Base-by-base conservation (phyloP, 2,113 vertebrate species). In the Zapornia atra region DNA sequence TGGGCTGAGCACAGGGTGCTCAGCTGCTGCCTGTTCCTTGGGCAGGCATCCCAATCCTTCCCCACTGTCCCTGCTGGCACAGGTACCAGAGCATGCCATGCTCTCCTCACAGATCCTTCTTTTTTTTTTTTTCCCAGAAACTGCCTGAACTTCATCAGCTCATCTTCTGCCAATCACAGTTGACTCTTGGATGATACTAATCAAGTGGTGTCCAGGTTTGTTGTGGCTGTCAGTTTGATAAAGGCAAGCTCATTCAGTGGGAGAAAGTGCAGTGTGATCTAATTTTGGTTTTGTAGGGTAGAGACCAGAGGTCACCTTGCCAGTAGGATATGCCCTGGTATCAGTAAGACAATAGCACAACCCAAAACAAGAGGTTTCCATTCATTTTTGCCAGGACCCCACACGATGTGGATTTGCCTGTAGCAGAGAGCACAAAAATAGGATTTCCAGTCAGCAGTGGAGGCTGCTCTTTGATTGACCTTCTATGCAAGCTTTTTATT, bases 1-100 rank as follows among this genome's bases (percentile, higher is more conserved):
- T 16, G 26, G 33, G 18, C 50, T 79, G 54, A 71, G 20, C 12
- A 11, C 0, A 0, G 34, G 26, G 12, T 2, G 1, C 40, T 65
- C 3, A 2, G 15, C 13, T 2, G 12, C 21, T 40, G 10, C 12
- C 9, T 6, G 8, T 33, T 25, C 33, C 34, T 28, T 31, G 16
- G 5, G 26, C 53, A 42, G 29, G 13, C 22, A 80, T 68, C 59
- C 53, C 57, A 44, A 1, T 13, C 48, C 14, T 75, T 63, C 40
- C 12, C 40, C 1, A 0, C 16, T 34, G 19, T 87, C n/a, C 29
- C 46, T 61, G 34, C 31, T 75, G 44, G 33, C 80, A 42, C 33
- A 78, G n/a, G 7, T 56, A 48, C 22, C 0, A 1, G 40, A 53
- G 5, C 1, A 1, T 71, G 40, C 48, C 48, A 1, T 5, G 7